Percentiles rank a stretch among this genome's conserved stretches.
Conservation (phyloP, 2,888 invertebrate genomes). For the Hylaea fasciaria region DNA sequence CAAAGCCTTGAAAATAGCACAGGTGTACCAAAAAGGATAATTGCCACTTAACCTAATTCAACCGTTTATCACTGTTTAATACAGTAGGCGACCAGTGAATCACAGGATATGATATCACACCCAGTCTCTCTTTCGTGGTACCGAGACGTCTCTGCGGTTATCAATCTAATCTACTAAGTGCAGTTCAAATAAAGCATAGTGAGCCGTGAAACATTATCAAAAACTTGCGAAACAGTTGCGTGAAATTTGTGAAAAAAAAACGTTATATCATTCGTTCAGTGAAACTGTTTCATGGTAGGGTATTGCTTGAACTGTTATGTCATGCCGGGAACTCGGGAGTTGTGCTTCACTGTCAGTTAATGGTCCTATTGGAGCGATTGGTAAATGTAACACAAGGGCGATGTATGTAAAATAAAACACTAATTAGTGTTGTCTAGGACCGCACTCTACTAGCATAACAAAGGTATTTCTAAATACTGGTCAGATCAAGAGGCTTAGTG, state of each 20-base stretch:
- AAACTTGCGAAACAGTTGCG: conserved; percentile 39
- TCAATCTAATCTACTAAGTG: conserved; percentile 68
- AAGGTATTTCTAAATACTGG: conserved; percentile 56
- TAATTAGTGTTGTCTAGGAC: conserved; percentile 46
- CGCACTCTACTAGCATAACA: conserved; percentile 61
- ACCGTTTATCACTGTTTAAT: conserved; percentile 59
- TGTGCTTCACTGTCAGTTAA: neutral
- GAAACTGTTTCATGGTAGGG: neutral
- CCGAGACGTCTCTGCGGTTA: conserved; percentile 63
- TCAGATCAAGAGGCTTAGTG: conserved; percentile 64
- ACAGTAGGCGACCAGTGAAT: conserved; percentile 61
- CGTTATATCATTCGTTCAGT: conserved; percentile 10
- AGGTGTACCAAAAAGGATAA: conserved; percentile 58
- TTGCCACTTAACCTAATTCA: conserved; percentile 75
- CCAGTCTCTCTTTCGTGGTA: conserved; percentile 58
- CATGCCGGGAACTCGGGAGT: conserved; percentile 10
- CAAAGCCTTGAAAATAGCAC: conserved; percentile 2
- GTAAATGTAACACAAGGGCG: conserved; percentile 21
- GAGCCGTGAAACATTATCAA: conserved; percentile 42
- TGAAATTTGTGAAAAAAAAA: conserved; percentile 8
- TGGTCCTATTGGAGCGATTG: conserved; percentile 1
- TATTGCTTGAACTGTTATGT: conserved; percentile 4
- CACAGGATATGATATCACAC: conserved; percentile 79
- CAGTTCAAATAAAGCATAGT: conserved; percentile 65
- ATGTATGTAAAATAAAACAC: conserved; percentile 12